Percentiles rank a stretch among this genome's conserved stretches.
Conservation (phyloP, 2,113 vertebrate genomes). For the Orthonyx spaldingii region DNA sequence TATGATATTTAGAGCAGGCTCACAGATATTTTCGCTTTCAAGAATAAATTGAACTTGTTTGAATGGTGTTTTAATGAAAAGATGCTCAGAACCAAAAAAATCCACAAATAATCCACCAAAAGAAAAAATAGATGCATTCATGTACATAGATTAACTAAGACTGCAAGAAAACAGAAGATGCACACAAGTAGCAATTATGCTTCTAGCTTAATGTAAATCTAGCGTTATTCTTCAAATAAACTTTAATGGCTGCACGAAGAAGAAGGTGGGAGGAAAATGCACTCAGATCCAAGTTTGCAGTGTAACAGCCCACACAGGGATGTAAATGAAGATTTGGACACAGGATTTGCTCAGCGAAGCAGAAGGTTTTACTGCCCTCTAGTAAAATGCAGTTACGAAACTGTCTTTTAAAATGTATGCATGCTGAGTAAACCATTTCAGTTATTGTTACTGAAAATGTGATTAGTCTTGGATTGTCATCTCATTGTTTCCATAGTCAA, state of each 20-base stretch:
- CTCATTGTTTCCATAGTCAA: conserved; percentile 4
- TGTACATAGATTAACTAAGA: background rate
- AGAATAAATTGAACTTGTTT: background rate
- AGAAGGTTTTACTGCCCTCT: conserved; percentile 68
- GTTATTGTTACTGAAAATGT: conserved; percentile 17
- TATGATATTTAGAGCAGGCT: background rate
- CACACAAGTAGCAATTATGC: background rate
- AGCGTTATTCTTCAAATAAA: conserved; percentile 17
- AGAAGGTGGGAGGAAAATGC: conserved; percentile 32
- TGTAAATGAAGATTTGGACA: conserved; percentile 54
- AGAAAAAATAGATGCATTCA: background rate
- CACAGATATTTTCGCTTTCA: background rate
- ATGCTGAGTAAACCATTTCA: conserved; percentile 33
- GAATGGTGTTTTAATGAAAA: background rate
- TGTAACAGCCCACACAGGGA: conserved; percentile 29
- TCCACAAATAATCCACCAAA: background rate
- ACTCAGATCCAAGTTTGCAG: conserved; percentile 31
- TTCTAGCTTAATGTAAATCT: conserved; percentile 1
- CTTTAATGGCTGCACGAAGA: conserved; percentile 44
- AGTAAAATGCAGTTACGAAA: conserved; percentile 52
- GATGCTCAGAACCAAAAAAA: background rate
- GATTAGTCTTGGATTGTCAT: conserved; percentile 33
- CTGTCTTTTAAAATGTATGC: conserved; percentile 28
- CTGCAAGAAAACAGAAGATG: background rate
- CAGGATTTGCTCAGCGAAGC: conserved; percentile 1